phyloP scores from a whole-genome alignment of 1,140 invertebrate species.

The Drosophila lacertosa region DNA sequence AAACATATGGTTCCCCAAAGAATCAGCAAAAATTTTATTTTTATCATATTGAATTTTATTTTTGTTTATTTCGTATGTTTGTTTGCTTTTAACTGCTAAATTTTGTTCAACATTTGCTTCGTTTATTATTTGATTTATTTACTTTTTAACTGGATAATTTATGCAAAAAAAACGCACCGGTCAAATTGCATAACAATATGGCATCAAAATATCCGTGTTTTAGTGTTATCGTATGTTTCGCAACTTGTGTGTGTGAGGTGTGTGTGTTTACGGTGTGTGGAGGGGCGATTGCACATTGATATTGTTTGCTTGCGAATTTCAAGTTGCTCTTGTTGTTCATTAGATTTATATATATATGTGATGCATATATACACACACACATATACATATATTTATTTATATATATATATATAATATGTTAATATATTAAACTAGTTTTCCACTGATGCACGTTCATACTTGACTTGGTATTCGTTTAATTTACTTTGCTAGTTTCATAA shows the following conservation, averaged over 20 bases:
- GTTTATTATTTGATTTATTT: slow-evolving; percentile 67
- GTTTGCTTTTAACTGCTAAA: slow-evolving; percentile 70
- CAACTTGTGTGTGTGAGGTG: slow-evolving; percentile 28
- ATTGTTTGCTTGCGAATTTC: slow-evolving; percentile 42
- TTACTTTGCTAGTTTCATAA: slow-evolving; percentile 75
- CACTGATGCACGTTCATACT: slow-evolving; percentile 65
- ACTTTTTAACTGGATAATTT: slow-evolving; percentile 66
- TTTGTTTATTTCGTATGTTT: slow-evolving; percentile 73
- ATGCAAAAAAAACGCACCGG: slow-evolving; percentile 63
- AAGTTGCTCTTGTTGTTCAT: slow-evolving; percentile 52
- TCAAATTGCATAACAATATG: slow-evolving; percentile 77
- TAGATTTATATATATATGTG: slow-evolving; percentile 50
- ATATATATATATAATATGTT: slow-evolving; percentile 58
- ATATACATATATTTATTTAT: slow-evolving; percentile 24
- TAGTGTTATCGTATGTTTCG: slow-evolving; percentile 48
- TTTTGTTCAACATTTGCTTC: slow-evolving; percentile 79
- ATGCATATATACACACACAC: slow-evolving; percentile 8
- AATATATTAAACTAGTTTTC: slow-evolving; percentile 73
- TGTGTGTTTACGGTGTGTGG: slow-evolving; percentile 14
- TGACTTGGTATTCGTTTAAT: slow-evolving; percentile 70
- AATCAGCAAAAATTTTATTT: slow-evolving; percentile 18
- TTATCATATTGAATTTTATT: slow-evolving; percentile 52
- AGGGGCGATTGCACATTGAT: slow-evolving; percentile 51
- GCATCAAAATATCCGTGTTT: slow-evolving; percentile 75
- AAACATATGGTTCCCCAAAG: not conserved